Evolutionary conservation across 2,888 invertebrate species (phyloP), one percentile per base, ranked within the genome.

Genomic region (Mythimna loreyi): DNA sequence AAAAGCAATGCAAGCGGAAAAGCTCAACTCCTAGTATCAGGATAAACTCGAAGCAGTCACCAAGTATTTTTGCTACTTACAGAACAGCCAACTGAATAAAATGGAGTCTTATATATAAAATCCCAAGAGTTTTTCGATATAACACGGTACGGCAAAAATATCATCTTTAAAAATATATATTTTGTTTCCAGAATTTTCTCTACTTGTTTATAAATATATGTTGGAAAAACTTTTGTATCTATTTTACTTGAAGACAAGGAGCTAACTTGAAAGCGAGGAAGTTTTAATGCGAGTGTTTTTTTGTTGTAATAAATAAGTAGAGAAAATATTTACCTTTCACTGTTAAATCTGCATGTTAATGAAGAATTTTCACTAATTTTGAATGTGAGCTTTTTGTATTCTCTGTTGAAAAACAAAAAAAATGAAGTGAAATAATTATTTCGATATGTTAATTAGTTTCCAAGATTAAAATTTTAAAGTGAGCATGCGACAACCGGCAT

Each of bases 101-200:
- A 77, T 73, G 45, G 23, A 72, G n/a, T 45, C 45, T 50, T 56
- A 74, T 78, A 74, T 70, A 74, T 57, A 21, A 73, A 62, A 73
- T 57, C 65, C 67, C 63, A 23, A 67, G 61, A 67, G 58, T 36
- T 65, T 68, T 65, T 67, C 60, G 56, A 69, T 67, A 64, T 47
- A 68, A 57, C 63, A 66, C 25, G 57, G 47, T 58, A 47, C 55
- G 47, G 61, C 53, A 67, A 72, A 36, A 63, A 68, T 69, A 67
- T 67, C 56, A 55, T 67, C 40, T 62, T 52, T 52, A 49, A 57
- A 78, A 67, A 67, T 60, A 63, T 72, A 47, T 43, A 73, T 66
- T 72, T 66, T 67, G n/a, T 64, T 72, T 61, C 23, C 7, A 45
- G n/a, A 66, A 60, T 50, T 33, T 50, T 60, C 21, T 25, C n/a